Base-by-base conservation (phyloP, 1,140 invertebrate genomes). In the Halyomorpha halys region DNA sequence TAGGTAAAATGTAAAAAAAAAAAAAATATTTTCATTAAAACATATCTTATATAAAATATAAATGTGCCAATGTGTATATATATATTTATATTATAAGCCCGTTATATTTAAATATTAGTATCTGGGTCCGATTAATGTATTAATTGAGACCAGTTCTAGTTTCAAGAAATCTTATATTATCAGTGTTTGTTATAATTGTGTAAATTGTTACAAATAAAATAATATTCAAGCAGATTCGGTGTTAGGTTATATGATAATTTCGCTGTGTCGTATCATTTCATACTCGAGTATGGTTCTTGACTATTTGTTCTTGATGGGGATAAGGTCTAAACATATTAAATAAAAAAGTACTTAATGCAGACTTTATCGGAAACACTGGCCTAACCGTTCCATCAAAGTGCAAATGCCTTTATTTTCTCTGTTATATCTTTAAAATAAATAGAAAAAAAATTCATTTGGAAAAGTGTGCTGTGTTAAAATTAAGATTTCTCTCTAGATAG, bases 1-100 rank as follows among this genome's bases (percentile, higher is more conserved):
- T 64, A 64, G 63, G 56, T 56, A 64, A 64, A 64, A 64, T 64
- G 63, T 61, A 65, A 65, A 54, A 65, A 65, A 65, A 59, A n/a
- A 60, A 65, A 65, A 65, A 65, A 65, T 65, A 65, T 65, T 65
- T 65, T 65, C 56, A 65, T 65, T 65, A 62, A 65, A 65, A 65
- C 64, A 65, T 65, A 65, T 65, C 64, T 65, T 65, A 65, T 59
- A 56, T 30, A 51, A 64, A 64, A 39, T 64, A 53, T 65, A 62
- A 65, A 65, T 65, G 64, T 65, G 64, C 64, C 64, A 65, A 65
- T 61, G 47, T 65, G 64, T 65, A 65, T 44, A 65, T 65, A 65
- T 25, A 44, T 62, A 65, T 49, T 65, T 60, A 65, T 56, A 56
- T 56, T 56, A 49, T 53, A 60, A 60, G 59, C 18, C 56, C 64